A percentile compares a stretch with the other conserved stretches of the same genome.
Evolutionary conservation across 2,888 invertebrate species (phyloP).

Genomic region (Macrophya alboannulata): DNA sequence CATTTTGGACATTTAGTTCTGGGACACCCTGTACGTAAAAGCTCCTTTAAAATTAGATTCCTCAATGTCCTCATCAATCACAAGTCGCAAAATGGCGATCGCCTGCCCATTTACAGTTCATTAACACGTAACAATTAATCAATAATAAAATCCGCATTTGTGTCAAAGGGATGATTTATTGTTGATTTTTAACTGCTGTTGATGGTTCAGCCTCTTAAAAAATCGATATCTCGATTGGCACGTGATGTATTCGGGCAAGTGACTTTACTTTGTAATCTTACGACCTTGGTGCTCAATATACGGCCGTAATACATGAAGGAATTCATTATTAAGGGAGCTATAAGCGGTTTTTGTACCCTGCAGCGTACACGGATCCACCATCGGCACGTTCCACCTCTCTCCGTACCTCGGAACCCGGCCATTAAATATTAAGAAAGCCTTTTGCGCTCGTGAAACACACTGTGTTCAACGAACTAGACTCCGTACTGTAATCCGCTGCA

Average conservation of each 20-base stretch:
- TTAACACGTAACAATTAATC: constrained; percentile 8
- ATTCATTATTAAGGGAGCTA: constrained; percentile 35
- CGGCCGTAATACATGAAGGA: not conserved
- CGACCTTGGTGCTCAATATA: not conserved
- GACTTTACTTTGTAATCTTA: constrained; percentile 6
- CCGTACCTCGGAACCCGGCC: not conserved
- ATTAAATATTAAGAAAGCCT: constrained; percentile 31
- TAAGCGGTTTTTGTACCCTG: constrained; percentile 37
- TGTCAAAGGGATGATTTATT: not conserved
- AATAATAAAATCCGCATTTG: not conserved
- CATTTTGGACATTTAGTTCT: no score
- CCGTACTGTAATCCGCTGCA: constrained; percentile 30
- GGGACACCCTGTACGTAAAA: no score
- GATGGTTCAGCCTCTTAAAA: not conserved
- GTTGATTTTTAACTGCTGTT: not conserved
- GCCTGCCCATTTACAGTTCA: not conserved
- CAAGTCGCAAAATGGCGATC: constrained; percentile 4
- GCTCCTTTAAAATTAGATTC: not conserved
- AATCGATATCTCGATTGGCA: not conserved
- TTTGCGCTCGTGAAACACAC: constrained; percentile 13
- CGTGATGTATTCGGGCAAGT: not conserved
- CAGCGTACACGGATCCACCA: constrained; percentile 23
- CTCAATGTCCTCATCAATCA: constrained; percentile 4
- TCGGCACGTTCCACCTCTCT: constrained; percentile 27
- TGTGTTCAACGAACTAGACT: constrained; percentile 28